These are phyloP conservation scores for Hippotragus niger DNA, from an alignment of 2,113 vertebrate species.

Conservation along the genomic window DNA sequence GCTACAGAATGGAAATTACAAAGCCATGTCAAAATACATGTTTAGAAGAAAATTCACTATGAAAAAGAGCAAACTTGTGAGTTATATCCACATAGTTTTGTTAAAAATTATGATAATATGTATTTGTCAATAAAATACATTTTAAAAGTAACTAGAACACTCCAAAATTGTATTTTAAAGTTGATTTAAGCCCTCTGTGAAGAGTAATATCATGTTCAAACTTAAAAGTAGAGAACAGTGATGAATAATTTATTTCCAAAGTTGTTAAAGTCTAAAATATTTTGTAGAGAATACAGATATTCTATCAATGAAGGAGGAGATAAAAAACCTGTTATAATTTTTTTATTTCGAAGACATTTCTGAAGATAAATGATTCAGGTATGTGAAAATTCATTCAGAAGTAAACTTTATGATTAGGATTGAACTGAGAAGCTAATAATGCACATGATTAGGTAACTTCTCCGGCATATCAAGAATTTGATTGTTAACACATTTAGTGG, in stretches of 20 bases:
- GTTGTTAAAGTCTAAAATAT: background rate
- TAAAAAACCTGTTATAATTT: background rate
- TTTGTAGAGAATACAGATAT: background rate
- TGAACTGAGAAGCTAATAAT: background rate
- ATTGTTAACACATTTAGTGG: background rate
- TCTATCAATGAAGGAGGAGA: background rate
- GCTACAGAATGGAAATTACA: background rate
- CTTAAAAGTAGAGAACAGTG: background rate
- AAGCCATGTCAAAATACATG: background rate
- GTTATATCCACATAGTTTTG: background rate
- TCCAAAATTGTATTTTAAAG: background rate
- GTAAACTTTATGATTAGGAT: accelerated
- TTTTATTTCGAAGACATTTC: constrained; percentile 22
- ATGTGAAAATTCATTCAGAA: background rate
- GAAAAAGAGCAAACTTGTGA: background rate
- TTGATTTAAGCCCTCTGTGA: background rate
- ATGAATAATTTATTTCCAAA: background rate
- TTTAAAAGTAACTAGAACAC: background rate
- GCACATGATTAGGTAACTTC: background rate
- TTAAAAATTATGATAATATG: background rate
- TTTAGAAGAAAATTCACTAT: background rate
- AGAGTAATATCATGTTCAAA: background rate
- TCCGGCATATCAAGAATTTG: accelerated
- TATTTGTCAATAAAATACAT: background rate
- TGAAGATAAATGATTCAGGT: background rate